phyloP scores from a whole-genome alignment of 2,888 invertebrate species.

The Napeogenes inachia region DNA sequence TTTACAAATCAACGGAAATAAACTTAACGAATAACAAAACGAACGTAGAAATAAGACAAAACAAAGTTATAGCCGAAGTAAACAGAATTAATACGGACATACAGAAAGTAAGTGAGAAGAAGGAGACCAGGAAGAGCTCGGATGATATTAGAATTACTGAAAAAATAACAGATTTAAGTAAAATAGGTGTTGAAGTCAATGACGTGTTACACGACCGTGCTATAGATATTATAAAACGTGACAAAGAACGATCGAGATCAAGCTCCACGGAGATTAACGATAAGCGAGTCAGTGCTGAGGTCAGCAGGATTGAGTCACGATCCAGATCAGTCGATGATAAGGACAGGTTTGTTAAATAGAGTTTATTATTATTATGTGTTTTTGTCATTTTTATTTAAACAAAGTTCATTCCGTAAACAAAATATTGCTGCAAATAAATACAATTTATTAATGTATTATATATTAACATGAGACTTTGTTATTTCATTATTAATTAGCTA shows the following conservation, averaged over 20 bases:
- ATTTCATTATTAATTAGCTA: too few relatives aligned
- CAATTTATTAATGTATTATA: too few relatives aligned
- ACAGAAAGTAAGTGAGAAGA: conserved; percentile 10
- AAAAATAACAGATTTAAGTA: conserved; percentile 23
- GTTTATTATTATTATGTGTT: background rate
- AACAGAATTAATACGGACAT: conserved; percentile 18
- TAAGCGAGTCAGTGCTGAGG: conserved; percentile 34
- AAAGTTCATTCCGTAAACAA: too few relatives aligned
- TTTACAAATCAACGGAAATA: conserved; percentile 13
- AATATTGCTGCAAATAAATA: too few relatives aligned
- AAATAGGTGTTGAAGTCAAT: conserved; percentile 31
- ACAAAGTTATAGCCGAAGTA: conserved; percentile 8
- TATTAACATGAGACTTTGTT: too few relatives aligned
- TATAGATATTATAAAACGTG: conserved; percentile 22
- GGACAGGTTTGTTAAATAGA: conserved; percentile 21
- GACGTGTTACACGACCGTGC: conserved; percentile 21
- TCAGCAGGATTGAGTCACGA: conserved; percentile 36
- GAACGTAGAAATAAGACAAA: conserved; percentile 6
- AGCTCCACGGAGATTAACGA: conserved; percentile 29
- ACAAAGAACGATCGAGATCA: conserved; percentile 29
- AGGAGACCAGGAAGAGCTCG: conserved; percentile 28
- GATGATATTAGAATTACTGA: conserved; percentile 28
- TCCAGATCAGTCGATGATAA: conserved; percentile 38
- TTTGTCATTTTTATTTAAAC: background rate
- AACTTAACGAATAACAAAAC: conserved; percentile 2